These are phyloP conservation scores for Pyrrhia umbra DNA, from an alignment of 2,888 invertebrate genomes.

Conservation along the genomic window DNA sequence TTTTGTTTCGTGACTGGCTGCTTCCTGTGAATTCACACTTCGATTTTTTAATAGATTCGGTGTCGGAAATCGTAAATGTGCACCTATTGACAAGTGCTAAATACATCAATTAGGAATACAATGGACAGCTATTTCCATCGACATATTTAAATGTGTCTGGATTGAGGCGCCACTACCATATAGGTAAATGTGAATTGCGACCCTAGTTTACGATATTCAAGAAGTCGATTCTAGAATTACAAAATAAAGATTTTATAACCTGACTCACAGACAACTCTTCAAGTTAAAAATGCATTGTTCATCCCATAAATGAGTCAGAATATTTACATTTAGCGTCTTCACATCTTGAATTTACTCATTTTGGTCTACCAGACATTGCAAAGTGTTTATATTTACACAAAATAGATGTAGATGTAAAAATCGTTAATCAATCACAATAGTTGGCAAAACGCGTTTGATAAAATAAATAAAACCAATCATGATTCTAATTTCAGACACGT, in stretches of 20 bases:
- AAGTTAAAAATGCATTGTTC: constrained; percentile 1
- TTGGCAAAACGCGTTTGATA: constrained; percentile 42
- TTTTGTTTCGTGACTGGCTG: constrained; percentile 43
- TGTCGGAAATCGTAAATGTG: constrained; percentile 51
- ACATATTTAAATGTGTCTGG: constrained; percentile 48
- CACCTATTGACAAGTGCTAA: constrained; percentile 47
- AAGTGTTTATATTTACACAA: not conserved
- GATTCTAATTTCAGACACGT: constrained; percentile 65
- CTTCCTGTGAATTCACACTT: constrained; percentile 37
- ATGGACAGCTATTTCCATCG: constrained; percentile 56
- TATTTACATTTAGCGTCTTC: not conserved
- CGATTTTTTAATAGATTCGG: constrained; percentile 16
- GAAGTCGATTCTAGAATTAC: constrained; percentile 16
- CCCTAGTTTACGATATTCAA: constrained; percentile 16
- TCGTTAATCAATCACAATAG: constrained; percentile 29
- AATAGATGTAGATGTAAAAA: constrained; percentile 7
- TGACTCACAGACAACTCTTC: constrained; percentile 5
- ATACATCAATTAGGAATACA: constrained; percentile 55
- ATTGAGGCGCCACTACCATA: constrained; percentile 49
- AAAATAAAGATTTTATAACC: constrained; percentile 20
- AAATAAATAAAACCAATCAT: constrained; percentile 61
- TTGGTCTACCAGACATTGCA: not conserved
- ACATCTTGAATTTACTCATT: not conserved
- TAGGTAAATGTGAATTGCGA: constrained; percentile 39
- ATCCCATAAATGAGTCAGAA: not conserved